Evolutionary conservation across 2,888 invertebrate species (phyloP), one percentile per base, ranked within the genome.

Genomic region (Perizoma affinitatum): DNA sequence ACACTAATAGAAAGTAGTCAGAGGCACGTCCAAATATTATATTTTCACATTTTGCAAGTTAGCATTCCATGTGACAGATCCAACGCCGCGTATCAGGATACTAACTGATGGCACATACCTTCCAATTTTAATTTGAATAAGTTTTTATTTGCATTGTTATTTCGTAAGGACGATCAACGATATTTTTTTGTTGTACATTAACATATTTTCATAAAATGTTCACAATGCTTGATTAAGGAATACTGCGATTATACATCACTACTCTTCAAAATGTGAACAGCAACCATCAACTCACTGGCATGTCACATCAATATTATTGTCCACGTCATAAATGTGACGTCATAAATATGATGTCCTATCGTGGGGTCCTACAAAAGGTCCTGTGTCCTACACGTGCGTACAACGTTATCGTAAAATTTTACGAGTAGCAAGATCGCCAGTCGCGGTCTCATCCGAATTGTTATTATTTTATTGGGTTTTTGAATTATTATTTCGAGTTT

Each of bases 331-430:
- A 74, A 76, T 72, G 73, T 76, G 75, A 75, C 79, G 76, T 86
- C 86, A 82, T 89, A 89, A 88, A 90, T 83, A 86, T 81, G 82
- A 83, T 76, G 74, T 67, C 73, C 76, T 82, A 81, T 85, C 82
- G 82, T 77, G 41, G 34, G 76, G 54, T 50, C 54, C 71, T 47
- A 61, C 61, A 53, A 71, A 75, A 74, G 76, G 68, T 71, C 69
- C 50, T 61, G 46, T 58, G 70, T 71, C 72, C 77, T 74, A 83
- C 85, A 86, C 88, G 86, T 83, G 85, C 83, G 79, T 74, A 75
- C 66, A 61, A 70, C 78, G 87, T 90, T 84, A 87, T 90, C 90
- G 87, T 90, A 88, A 91, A 90, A 87, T 84, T 90, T 90, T 90
- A 91, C 85, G 89, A 90, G 51, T 49, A 9, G 46, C 42, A 40